Base-by-base conservation (phyloP, 1,140 invertebrate genomes). In the Metopolophium dirhodum region DNA sequence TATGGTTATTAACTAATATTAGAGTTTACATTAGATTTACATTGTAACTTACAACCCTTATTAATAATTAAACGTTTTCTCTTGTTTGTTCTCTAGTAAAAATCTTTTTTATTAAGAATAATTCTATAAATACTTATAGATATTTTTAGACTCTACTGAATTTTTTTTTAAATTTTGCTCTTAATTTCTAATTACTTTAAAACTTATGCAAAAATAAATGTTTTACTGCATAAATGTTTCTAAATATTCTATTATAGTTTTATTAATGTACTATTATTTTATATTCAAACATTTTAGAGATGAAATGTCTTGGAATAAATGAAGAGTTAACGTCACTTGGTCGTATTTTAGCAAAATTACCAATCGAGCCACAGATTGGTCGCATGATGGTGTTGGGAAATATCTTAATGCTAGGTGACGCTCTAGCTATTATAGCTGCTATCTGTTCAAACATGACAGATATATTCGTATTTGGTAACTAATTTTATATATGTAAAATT, bases 361-460 rank as follows among this genome's bases (percentile, higher is more conserved):
- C 98, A 0, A 97, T 99, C 91, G 98, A 99, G 95, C 98, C 99
- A 0, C 96, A 98, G 47, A 96, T 99, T 11, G 98, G 98, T 3
- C 99, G 99, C 95, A 99, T 99, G 98, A 97, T 99, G 96, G 97
- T 99, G 41, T 95, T 99, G 41, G 98, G 98, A 1, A 97, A 97
- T 45, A 97, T 99, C 94, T 97, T 99, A 94, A 96, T 97, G 87
- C 97, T 97, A 94, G 98, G 98, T 3, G 98, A 99, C 95, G 97
- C 98, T 1, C 95, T 99, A 41, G 97, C 98, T 23, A 98, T 98
- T 6, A 98, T 99, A 96, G 98, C 99, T 14, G 98, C 99, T 6
- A 99, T 99, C 94, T 98, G 97, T 22, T 94, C 94, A 30, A 98
- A 97, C 51, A 98, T 94, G 86, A 90, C 93, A 22, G 94, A 94